A percentile compares a stretch with the other conserved stretches of the same genome.
Evolutionary conservation across 2,797 vertebrate genomes (phyloP).

Genomic region (Halcyon leucocephala): DNA sequence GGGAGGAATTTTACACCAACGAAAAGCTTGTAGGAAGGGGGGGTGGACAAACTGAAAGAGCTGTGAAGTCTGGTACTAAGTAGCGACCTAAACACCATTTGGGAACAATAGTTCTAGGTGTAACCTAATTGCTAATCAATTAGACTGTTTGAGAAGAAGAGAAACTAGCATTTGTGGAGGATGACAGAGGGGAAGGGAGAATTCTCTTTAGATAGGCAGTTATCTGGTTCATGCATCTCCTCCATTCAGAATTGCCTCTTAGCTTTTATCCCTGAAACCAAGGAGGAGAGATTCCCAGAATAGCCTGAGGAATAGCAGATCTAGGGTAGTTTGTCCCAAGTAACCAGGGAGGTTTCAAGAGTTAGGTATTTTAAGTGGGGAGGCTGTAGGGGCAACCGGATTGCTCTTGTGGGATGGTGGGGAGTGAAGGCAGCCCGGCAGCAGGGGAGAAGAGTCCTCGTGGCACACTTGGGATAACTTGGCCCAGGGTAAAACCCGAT

Average conservation of each 20-base stretch:
- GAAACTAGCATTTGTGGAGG: background rate
- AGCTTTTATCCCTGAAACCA: background rate
- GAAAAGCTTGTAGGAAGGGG: background rate
- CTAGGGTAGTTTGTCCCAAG: background rate
- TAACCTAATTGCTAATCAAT: background rate
- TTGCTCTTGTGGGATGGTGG: background rate
- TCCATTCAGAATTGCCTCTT: background rate
- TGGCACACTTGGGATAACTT: background rate
- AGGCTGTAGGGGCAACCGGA: background rate
- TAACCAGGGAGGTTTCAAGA: background rate
- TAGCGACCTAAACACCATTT: background rate
- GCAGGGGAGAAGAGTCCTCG: background rate
- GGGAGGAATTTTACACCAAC: background rate
- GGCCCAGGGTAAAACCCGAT: background rate
- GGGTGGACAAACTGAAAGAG: background rate
- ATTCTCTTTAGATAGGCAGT: background rate
- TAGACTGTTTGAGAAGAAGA: background rate
- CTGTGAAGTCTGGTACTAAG: background rate
- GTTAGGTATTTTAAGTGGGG: background rate
- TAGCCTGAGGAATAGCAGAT: background rate
- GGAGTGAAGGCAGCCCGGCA: background rate
- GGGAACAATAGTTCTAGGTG: background rate
- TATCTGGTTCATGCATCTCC: background rate
- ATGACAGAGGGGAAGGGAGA: background rate
- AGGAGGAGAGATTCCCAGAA: background rate